Evolutionary conservation across 2,888 invertebrate species (phyloP).

Genomic region (Cerastis leucographa): DNA sequence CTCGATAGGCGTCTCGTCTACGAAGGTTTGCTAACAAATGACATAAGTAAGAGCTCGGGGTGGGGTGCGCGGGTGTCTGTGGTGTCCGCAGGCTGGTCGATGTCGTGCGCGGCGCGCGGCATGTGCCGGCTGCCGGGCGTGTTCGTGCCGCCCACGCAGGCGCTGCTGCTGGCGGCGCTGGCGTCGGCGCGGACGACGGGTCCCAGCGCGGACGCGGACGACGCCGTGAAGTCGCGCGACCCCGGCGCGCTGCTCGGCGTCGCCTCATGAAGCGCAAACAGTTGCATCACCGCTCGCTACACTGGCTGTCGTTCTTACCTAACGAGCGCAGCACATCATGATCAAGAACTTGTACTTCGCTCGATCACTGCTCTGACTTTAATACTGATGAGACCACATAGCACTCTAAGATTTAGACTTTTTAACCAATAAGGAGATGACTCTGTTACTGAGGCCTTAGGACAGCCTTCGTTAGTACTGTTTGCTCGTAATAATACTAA

Average conservation of each 20-base stretch:
- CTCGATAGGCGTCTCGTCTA: not conserved
- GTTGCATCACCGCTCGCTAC: not conserved
- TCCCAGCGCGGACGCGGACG: not conserved
- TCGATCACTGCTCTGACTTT: not conserved
- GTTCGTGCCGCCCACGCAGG: constrained; percentile 77
- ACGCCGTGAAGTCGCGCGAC: not conserved
- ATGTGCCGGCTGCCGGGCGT: constrained; percentile 74
- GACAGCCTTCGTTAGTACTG: not conserved
- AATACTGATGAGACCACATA: not conserved
- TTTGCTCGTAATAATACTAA: constrained; percentile 17
- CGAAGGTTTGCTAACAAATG: not conserved
- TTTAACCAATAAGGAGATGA: not conserved
- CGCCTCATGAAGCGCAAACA: constrained; percentile 2
- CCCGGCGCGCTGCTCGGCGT: not conserved
- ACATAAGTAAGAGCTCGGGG: too few species aligned
- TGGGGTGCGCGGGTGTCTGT: not conserved
- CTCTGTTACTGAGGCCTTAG: constrained; percentile 13
- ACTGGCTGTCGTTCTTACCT: too few species aligned
- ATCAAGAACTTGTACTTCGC: not conserved
- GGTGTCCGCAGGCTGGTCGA: constrained; percentile 39
- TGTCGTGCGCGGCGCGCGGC: constrained; percentile 57
- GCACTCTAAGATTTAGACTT: not conserved
- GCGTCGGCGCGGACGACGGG: constrained; percentile 18
- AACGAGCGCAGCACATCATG: not conserved
- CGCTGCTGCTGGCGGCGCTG: constrained; percentile 74